Conservation (phyloP, 1,140 invertebrate species). For the Semibalanus balanoides region DNA sequence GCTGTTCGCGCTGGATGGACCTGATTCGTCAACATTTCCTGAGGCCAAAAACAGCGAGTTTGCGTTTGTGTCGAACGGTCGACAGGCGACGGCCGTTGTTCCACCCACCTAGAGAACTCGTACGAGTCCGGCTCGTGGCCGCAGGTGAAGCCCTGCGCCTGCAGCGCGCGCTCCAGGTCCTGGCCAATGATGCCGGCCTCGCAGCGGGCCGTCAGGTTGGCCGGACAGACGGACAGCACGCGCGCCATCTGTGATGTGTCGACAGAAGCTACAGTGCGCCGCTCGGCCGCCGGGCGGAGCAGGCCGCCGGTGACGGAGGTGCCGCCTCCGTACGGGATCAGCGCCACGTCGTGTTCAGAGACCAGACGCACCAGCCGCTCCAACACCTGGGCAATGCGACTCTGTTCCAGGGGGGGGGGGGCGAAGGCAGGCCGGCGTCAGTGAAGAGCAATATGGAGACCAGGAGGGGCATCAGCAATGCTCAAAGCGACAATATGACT, state of each 20-base stretch:
- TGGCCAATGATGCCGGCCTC: conserved; percentile 90
- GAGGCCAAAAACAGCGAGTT: too few species aligned
- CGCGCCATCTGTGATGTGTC: conserved; percentile 91
- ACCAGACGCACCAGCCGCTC: conserved; percentile 65
- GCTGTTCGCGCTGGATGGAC: too few species aligned
- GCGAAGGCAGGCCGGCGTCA: too few species aligned
- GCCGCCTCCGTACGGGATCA: conserved; percentile 92
- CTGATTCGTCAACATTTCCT: too few species aligned
- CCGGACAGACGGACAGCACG: conserved; percentile 84
- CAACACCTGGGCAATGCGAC: conserved; percentile 65
- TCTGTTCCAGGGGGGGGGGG: conserved; percentile 26
- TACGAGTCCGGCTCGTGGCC: conserved; percentile 96
- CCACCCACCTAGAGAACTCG: conserved; percentile 63
- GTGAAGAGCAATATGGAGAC: too few species aligned
- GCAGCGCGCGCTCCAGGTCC: conserved; percentile 67
- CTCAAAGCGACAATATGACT: too few species aligned
- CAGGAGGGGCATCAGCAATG: too few species aligned
- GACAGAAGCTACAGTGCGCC: conserved; percentile 68
- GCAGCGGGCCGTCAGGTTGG: conserved; percentile 68
- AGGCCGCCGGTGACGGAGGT: conserved; percentile 87
- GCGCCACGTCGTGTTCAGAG: conserved; percentile 53
- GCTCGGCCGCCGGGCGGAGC: conserved; percentile 65
- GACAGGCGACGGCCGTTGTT: too few species aligned
- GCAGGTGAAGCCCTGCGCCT: conserved; percentile 52
- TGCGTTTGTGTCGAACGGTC: too few species aligned